phyloP scores from a whole-genome alignment of 2,888 invertebrate genomes.

The Griposia aprilina region DNA sequence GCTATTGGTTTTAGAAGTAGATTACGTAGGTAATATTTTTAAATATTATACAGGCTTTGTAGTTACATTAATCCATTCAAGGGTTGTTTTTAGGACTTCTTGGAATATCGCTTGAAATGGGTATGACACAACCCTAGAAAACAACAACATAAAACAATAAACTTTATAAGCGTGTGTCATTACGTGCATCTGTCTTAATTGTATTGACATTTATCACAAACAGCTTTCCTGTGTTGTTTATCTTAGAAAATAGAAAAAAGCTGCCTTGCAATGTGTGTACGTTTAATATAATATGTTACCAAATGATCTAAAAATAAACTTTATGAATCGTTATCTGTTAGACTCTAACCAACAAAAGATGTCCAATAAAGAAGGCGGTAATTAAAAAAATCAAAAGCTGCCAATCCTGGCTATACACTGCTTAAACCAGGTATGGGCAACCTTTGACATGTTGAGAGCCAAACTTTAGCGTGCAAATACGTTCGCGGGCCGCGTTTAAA shows the following conservation, averaged over 20 bases:
- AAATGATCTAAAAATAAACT: neutral
- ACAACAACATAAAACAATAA: neutral
- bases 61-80: too few species aligned
- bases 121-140: neutral
- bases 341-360: too few species aligned
- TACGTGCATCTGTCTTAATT: neutral
- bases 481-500: too few species aligned
- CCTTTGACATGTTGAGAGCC: too few species aligned
- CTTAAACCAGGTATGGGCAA: too few species aligned
- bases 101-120: neutral
- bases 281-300: neutral
- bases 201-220: neutral
- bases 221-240: too few species aligned
- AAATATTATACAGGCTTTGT: neutral
- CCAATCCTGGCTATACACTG: too few species aligned
- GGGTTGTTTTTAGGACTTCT: neutral
- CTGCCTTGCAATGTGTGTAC: neutral
- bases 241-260: neutral
- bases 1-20: too few species aligned
- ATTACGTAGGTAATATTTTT: too few species aligned
- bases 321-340: neutral
- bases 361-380: too few species aligned
- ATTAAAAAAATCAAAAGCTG: too few species aligned
- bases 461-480: too few species aligned
- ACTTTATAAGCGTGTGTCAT: neutral